Base-by-base conservation (phyloP, 2,797 vertebrate genomes). In the Acridotheres tristis region DNA sequence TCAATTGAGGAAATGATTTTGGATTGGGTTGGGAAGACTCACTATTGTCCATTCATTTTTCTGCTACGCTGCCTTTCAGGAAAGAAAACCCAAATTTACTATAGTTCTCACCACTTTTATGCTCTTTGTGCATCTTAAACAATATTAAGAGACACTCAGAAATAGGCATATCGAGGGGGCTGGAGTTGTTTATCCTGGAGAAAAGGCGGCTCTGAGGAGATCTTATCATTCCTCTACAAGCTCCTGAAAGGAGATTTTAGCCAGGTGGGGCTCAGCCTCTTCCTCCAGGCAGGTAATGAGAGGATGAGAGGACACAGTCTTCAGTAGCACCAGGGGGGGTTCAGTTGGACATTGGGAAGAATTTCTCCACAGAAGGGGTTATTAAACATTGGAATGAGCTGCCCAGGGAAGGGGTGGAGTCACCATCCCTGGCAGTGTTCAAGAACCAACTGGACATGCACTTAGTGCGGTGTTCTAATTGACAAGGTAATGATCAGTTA, bases 401-500 rank as follows among this genome's bases (percentile, higher is more conserved):
- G 19, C 29, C 27, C 36, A 22, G 32, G 9, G 32, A 82, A 11
- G 11, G 36, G 32, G 16, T 55, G 42, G 48, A 62, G 11, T 45
- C 43, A 57, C 23, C 13, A 30, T n/a, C 21, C 63, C 36, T 38
- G 27, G 13, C 17, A 36, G 32, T 5, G 10, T 9, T 57, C 65
- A 83, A 45, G 50, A 69, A 68, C 26, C 0, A 0, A 25, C 32
- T 55, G 20, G 4, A n/a, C 1, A 4, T 27, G 10, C 43, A 50
- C 43, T 50, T 8, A 51, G 32, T 57, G 36, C 16, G 14, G n/a
- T 26, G 27, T 7, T n/a, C 32, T 38, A 26, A 7, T 11, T 57
- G 20, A 43, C 5, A 25, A 76, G 5, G 3, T 63, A 48, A 48
- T 57, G 23, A 43, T 43, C 20, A 62, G 23, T 29, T 40, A 38